A percentile compares a stretch with the other conserved stretches of the same genome.
Evolutionary conservation across 2,797 vertebrate species (phyloP).

Genomic region (Poeciliopsis gracilis): DNA sequence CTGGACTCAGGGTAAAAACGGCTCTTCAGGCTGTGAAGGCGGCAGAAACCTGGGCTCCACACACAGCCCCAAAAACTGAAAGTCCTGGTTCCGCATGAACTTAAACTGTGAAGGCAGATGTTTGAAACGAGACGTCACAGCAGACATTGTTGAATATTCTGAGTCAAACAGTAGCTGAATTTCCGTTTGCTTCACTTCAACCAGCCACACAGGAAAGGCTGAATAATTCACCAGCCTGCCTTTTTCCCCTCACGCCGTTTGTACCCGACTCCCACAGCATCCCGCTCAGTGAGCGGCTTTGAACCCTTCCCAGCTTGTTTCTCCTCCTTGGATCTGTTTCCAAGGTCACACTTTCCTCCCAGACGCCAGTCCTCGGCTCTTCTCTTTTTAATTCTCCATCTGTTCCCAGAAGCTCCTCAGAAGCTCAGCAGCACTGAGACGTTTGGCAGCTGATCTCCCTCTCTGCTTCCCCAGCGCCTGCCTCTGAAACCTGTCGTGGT

Average conservation of each 20-base stretch:
- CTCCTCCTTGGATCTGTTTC: conserved; percentile 11
- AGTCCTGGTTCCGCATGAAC: background rate
- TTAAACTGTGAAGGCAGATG: background rate
- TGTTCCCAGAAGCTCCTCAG: conserved; percentile 17
- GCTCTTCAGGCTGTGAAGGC: too few species aligned
- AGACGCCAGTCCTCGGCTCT: background rate
- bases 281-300: background rate
- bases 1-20: too few species aligned
- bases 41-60: background rate
- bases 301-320: background rate
- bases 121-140: background rate
- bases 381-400: conserved; percentile 14
- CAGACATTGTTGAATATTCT: background rate
- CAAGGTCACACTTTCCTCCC: conserved; percentile 39
- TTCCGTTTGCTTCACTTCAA: background rate
- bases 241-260: background rate
- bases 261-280: background rate
- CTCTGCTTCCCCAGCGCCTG: background rate
- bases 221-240: conserved; percentile 2
- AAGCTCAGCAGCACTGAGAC: background rate
- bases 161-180: background rate
- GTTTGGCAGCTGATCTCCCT: background rate
- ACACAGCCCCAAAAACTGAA: background rate
- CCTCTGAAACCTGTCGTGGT: background rate
- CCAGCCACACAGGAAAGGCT: background rate